A percentile compares a stretch with the other conserved stretches of the same genome.
Evolutionary conservation across 2,888 invertebrate genomes (phyloP).

Genomic region (Syrphus vitripennis): DNA sequence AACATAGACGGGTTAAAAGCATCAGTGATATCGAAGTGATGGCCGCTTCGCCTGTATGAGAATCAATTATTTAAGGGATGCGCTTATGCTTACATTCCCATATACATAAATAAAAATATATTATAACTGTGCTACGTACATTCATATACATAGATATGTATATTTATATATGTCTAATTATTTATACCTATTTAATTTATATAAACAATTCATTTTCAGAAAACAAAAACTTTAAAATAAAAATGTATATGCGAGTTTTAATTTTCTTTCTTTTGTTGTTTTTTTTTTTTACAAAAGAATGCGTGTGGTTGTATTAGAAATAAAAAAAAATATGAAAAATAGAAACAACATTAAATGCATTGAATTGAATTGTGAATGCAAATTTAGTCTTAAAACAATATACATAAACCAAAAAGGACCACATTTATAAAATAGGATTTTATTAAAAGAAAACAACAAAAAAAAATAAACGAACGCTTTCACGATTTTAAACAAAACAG

Average conservation of each 20-base stretch:
- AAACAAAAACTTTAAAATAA: not conserved
- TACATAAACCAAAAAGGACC: slow-evolving; percentile 42
- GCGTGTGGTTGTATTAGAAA: slow-evolving; percentile 60
- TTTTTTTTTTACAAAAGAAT: slow-evolving; percentile 12
- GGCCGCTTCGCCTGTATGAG: slow-evolving; percentile 77
- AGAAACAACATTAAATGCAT: slow-evolving; percentile 6
- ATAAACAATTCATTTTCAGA: slow-evolving; percentile 31
- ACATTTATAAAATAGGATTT: slow-evolving; percentile 18
- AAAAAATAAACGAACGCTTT: slow-evolving; percentile 20
- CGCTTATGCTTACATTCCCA: not conserved
- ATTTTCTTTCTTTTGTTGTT: not conserved
- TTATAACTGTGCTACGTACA: not conserved
- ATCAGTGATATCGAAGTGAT: slow-evolving; percentile 80
- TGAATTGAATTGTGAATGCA: slow-evolving; percentile 37
- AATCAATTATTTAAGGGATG: slow-evolving; percentile 74
- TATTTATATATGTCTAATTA: not conserved
- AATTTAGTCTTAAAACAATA: slow-evolving; percentile 2
- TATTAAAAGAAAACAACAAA: no score
- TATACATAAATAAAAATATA: no score
- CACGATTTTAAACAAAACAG: slow-evolving; percentile 6
- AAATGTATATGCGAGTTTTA: not conserved
- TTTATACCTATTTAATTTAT: not conserved
- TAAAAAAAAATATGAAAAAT: not conserved
- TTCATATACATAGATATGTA: not conserved
- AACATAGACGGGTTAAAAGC: slow-evolving; percentile 80